Base-by-base conservation (phyloP, 2,113 vertebrate genomes). In the Ceyx melanurus region DNA sequence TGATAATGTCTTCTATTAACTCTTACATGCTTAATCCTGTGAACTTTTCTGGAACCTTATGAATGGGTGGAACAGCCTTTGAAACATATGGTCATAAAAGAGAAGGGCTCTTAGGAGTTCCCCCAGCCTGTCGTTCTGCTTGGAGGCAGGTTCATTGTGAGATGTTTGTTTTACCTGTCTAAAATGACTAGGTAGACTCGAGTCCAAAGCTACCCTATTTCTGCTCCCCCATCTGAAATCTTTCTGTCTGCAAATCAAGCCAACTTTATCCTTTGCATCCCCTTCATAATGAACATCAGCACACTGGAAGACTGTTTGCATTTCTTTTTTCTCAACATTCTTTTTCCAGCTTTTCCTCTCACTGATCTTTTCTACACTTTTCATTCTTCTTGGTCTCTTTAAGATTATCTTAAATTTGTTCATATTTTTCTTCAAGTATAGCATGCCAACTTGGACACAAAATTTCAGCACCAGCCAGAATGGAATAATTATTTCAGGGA, bases 241-340 rank as follows among this genome's bases (percentile, higher is more conserved):
- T 86, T 94, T 82, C 91, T 94, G 70, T 85, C 89, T 94, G 81
- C 74, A 85, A 79, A 89, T 84, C 89, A 87, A 94, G 81, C 89
- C 89, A 85, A 45, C 82, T 92, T 92, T 89, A 92, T 92, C 89
- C 94, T 89, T 96, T 89, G 78, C 84, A 92, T 95, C 91, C 87
- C 91, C 71, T 87, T 80, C 82, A 53, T 75, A 87, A 86, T 91
- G 78, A 94, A 61, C 1, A 4, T 87, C 65, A 82, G 62, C 48
- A 82, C 45, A 61, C 70, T 72, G 70, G 22, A 92, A 84, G 77
- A 45, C 53, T 84, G 46, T 65, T 90, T 37, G 29, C 22, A 72
- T 88, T 88, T 60, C 66, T 83, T 77, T 77, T 68, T 65, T 92
- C 71, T 58, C 73, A 77, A 37, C 20, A 66, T 81, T 84, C 37